A percentile compares a stretch with the other conserved stretches of the same genome.
Evolutionary conservation across 1,140 invertebrate genomes (phyloP).

Genomic region (Drosophila hydei): DNA sequence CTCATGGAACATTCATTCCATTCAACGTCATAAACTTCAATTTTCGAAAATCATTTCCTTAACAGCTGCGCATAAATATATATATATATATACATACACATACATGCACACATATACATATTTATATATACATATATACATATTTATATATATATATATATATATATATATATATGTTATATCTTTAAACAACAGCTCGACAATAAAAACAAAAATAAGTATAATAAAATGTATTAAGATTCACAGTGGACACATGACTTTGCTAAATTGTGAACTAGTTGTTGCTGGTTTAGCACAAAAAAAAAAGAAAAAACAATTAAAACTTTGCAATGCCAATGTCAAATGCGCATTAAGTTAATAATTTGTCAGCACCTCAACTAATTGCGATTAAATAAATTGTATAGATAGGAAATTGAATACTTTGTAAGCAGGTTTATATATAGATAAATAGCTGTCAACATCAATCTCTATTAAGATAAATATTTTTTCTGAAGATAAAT

Average conservation of each 20-base stretch:
- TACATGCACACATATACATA: neutral
- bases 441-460: neutral
- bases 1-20: constrained; percentile 68
- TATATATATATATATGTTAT: constrained; percentile 8
- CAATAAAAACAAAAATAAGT: constrained; percentile 50
- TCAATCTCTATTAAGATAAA: constrained; percentile 3
- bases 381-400: constrained; percentile 27
- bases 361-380: constrained; percentile 36
- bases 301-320: constrained; percentile 31
- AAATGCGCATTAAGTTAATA: constrained; percentile 33
- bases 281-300: neutral
- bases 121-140: neutral
- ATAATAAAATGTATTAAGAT: constrained; percentile 70
- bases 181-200: constrained; percentile 28
- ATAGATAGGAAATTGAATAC: neutral
- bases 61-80: constrained; percentile 70
- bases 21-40: constrained; percentile 83
- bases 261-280: constrained; percentile 42
- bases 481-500: neutral
- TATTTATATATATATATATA: neutral
- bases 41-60: constrained; percentile 84
- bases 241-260: constrained; percentile 75
- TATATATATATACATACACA: neutral
- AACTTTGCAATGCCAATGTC: constrained; percentile 29
- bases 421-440: neutral